These are phyloP conservation scores for Drosophila albomicans DNA, from an alignment of 1,140 invertebrate genomes.

Conservation along the genomic window DNA sequence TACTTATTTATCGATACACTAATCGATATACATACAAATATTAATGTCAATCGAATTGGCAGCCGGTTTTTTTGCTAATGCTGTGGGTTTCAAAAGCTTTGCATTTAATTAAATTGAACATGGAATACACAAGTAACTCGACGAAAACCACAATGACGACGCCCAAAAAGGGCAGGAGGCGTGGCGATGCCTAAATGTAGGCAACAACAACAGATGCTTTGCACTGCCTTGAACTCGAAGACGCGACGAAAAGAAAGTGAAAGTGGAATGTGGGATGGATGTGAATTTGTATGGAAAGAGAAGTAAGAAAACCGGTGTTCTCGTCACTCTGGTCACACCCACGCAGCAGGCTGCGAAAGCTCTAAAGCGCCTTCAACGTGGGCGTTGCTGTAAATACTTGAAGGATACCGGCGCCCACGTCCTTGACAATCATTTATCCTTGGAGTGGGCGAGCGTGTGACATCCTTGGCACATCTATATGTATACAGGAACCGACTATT, in stretches of 20 bases:
- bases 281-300: not conserved
- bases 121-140: slow-evolving; percentile 37
- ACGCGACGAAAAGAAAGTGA: slow-evolving; percentile 62
- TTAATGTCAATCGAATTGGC: not conserved
- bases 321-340: slow-evolving; percentile 29
- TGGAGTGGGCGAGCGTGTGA: slow-evolving; percentile 25
- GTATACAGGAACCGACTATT: slow-evolving; percentile 21
- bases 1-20: not conserved
- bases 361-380: slow-evolving; percentile 26
- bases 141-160: not conserved
- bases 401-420: slow-evolving; percentile 68
- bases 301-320: slow-evolving; percentile 39
- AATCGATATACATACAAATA: no score
- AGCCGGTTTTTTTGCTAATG: slow-evolving; percentile 40
- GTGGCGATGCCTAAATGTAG: slow-evolving; percentile 57
- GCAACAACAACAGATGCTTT: slow-evolving; percentile 47
- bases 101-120: slow-evolving; percentile 56
- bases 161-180: not conserved
- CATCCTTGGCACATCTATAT: slow-evolving; percentile 13
- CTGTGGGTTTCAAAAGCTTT: slow-evolving; percentile 31
- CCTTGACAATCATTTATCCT: slow-evolving; percentile 68
- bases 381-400: slow-evolving; percentile 61
- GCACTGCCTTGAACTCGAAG: slow-evolving; percentile 68
- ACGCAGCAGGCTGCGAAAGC: slow-evolving; percentile 21
- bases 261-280: slow-evolving; percentile 27